Base-by-base conservation (phyloP, 2,888 invertebrate genomes). In the Disparrhopalites patrizii region DNA sequence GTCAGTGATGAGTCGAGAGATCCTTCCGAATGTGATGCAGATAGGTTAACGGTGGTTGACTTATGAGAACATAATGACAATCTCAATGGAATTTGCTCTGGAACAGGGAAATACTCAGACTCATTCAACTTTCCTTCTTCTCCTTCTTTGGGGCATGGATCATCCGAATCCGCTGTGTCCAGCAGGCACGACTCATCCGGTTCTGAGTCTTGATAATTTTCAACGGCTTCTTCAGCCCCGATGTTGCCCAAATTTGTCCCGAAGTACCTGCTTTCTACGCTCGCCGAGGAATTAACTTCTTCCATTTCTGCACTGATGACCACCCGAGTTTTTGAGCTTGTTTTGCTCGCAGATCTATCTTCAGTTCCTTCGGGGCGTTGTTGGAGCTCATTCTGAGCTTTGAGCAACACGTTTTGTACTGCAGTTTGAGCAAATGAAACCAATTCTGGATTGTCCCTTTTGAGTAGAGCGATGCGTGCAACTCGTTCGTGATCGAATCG, bases 141-240 rank as follows among this genome's bases (percentile, higher is more conserved):
- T 7, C 20, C 15, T 18, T 4, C 25, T 25, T 54, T 20, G 52
- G n/a, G 2, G 8, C 10, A 36, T 36, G 47, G 18, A 47, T 47
- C 8, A 13, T 7, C 23, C 47, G 15, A 18, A n/a, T n/a, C n/a
- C n/a, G n/a, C n/a, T n/a, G n/a, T n/a, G n/a, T n/a, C n/a, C n/a
- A n/a, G n/a, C n/a, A n/a, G n/a, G n/a, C n/a, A n/a, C n/a, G n/a
- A n/a, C n/a, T n/a, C 20, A 38, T 60, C 60, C 25, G 51, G 61
- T 61, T 51, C 61, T 1, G 61, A 61, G 25, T 61, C 61, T 61
- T 61, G 61, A 30, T 51, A 50, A 51, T 30, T 61, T 3, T 33
- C 61, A 13, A 3, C 3, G 25, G 43, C 15, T 2, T 40, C 20
- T 20, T 47, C 20, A 15, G n/a, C n/a, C n/a, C n/a, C n/a, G n/a